Base-by-base conservation (phyloP, 2,113 vertebrate genomes). In the Cololabis saira region DNA sequence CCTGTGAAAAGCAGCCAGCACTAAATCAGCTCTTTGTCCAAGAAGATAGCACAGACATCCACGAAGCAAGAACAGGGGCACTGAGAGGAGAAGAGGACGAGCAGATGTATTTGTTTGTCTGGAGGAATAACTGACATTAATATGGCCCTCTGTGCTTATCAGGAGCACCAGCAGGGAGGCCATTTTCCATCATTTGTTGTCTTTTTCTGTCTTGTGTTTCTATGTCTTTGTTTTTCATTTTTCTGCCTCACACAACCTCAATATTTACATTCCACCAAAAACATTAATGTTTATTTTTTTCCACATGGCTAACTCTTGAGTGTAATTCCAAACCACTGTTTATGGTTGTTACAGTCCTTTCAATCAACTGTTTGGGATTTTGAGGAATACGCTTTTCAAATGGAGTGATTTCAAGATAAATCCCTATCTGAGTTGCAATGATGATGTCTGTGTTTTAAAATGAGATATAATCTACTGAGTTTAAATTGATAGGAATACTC, bases 121-220 rank as follows among this genome's bases (percentile, higher is more conserved):
- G 63, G 56, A 22, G 67, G 22, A 57, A 79, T 60, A 85, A 80
- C 53, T 62, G 74, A 74, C 51, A 10, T 67, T 82, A 81, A 86
- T 74, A 58, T 48, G 58, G 57, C 59, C 67, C 3, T 61, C 64
- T 55, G 50, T 53, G 79, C 87, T 90, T 90, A 90, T 90, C 89
- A 30, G 73, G 27, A 67, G 43, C 40, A 49, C 50, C 87, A 90
- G 85, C 70, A 53, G 67, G 24, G 12, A 10, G 57, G 8, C 61
- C 40, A 12, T 24, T 70, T 63, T 72, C 69, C 63, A 79, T 81
- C 82, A 70, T 55, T 60, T 73, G 42, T 48, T 74, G 61, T 71
- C 67, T 78, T 61, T 12, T 40, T 60, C 57, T 62, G 27, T 10
- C 19, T 49, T 72, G 41, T 83, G 61, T 74, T 61, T 71, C 63